A percentile compares a stretch with the other conserved stretches of the same genome.
Evolutionary conservation across 2,888 invertebrate genomes (phyloP).

Genomic region (Boloria euphrosyne): DNA sequence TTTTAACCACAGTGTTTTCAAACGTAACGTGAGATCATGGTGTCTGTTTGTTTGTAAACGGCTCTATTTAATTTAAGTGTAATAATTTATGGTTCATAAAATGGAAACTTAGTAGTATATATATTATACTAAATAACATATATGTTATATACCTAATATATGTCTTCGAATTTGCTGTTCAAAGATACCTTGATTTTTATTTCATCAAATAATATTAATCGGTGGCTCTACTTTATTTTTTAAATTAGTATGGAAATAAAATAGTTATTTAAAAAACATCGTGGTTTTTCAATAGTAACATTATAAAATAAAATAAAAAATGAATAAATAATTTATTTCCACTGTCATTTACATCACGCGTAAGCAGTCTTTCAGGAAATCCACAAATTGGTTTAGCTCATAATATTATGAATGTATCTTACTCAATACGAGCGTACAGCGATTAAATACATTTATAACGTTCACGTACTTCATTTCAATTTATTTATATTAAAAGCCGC

Average conservation of each 20-base stretch:
- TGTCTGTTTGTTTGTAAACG: neutral
- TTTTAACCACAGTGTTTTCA: neutral
- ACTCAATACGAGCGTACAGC: neutral
- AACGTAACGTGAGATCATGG: neutral
- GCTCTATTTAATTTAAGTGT: neutral
- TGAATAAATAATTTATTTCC: neutral
- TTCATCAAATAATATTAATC: too few species aligned
- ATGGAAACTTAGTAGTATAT: too few species aligned
- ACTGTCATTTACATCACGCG: neutral
- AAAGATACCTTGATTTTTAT: too few species aligned
- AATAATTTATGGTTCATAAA: too few species aligned
- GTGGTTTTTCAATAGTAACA: too few species aligned
- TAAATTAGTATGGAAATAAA: too few species aligned
- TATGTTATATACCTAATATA: too few species aligned
- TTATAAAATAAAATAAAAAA: neutral
- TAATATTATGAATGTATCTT: neutral
- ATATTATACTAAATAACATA: too few species aligned
- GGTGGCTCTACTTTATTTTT: too few species aligned
- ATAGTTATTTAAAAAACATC: too few species aligned
- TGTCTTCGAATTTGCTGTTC: too few species aligned
- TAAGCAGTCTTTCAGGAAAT: conserved; percentile 14
- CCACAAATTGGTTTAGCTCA: neutral
- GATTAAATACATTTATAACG: conserved; percentile 1
- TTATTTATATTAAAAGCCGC: neutral
- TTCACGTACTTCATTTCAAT: neutral